A percentile compares a stretch with the other conserved stretches of the same genome.
Conservation (phyloP, 2,797 vertebrate species). For the Atherinosoma microstoma region DNA sequence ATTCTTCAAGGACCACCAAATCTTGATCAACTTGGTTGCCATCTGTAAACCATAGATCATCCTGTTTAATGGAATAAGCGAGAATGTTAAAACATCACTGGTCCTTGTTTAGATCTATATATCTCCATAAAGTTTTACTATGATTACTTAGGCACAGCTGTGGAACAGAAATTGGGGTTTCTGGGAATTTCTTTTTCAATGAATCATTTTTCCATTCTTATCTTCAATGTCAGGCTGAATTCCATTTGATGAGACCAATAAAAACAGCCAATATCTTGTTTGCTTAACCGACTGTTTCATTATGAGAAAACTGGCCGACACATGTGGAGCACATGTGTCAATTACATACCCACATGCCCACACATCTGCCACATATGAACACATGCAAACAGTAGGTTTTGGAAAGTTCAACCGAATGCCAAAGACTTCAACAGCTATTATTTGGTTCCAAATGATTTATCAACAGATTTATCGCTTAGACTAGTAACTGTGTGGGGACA, state of each 20-base stretch:
- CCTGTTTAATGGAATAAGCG: constrained; percentile 13
- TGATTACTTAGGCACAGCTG: constrained; percentile 29
- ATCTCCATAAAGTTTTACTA: constrained; percentile 38
- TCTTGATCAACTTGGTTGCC: constrained; percentile 20
- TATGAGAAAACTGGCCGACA: constrained; percentile 24
- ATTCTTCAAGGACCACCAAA: constrained; percentile 1
- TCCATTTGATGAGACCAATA: constrained; percentile 40
- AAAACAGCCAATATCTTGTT: constrained; percentile 48
- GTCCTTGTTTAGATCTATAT: constrained; percentile 42
- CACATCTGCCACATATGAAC: not conserved
- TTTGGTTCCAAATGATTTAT: not conserved
- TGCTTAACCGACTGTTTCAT: constrained; percentile 35
- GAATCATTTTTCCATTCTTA: constrained; percentile 31
- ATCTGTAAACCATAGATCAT: constrained; percentile 42
- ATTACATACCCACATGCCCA: constrained; percentile 6
- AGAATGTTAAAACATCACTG: constrained; percentile 47
- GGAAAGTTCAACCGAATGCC: constrained; percentile 9
- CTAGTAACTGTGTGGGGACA: not conserved
- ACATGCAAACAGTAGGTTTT: constrained; percentile 16
- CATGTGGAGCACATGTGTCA: constrained; percentile 55
- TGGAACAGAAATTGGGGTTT: constrained; percentile 30
- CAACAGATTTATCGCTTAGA: constrained; percentile 1
- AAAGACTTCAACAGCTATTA: not conserved
- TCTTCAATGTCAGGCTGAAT: constrained; percentile 44
- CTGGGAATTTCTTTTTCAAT: constrained; percentile 29